Percentiles rank a stretch among this genome's conserved stretches.
These are phyloP conservation scores for Rhynchonycteris naso DNA, from an alignment of 2,797 vertebrate species.

Conservation along the genomic window DNA sequence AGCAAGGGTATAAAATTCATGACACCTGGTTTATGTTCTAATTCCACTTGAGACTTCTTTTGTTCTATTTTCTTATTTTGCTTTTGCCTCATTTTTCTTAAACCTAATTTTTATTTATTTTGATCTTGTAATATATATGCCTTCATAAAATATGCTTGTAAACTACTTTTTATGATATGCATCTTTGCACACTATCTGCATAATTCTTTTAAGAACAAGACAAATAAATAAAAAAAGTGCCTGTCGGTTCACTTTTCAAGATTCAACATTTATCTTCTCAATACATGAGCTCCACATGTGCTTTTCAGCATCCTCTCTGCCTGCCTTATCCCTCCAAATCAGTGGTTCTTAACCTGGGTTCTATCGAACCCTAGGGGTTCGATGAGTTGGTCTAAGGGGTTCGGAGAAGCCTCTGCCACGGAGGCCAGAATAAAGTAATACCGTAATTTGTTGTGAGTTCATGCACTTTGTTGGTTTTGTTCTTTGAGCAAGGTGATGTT, in stretches of 20 bases:
- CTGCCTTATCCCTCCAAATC: background rate
- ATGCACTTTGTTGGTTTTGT: too few relatives aligned
- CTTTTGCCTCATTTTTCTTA: conserved; percentile 24
- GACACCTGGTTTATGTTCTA: background rate
- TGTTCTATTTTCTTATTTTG: background rate
- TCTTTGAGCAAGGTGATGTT: too few relatives aligned
- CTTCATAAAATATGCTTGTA: background rate
- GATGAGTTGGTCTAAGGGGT: too few relatives aligned
- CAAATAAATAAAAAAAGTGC: background rate
- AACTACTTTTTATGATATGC: background rate
- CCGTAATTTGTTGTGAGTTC: too few relatives aligned
- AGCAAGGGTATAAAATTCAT: background rate
- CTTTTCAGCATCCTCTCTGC: background rate
- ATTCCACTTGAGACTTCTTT: background rate
- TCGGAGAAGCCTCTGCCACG: too few relatives aligned
- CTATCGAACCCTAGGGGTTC: too few relatives aligned
- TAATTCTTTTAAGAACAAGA: conserved; percentile 16
- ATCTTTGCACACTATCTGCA: background rate
- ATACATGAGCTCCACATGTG: background rate
- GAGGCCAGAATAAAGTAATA: too few relatives aligned
- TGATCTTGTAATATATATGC: background rate
- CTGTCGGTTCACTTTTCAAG: background rate
- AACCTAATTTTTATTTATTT: conserved; percentile 6
- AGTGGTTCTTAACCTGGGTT: too few relatives aligned
- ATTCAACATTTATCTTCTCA: background rate